phyloP scores from a whole-genome alignment of 2,888 invertebrate genomes.

The Cyrtodaria siliqua region DNA sequence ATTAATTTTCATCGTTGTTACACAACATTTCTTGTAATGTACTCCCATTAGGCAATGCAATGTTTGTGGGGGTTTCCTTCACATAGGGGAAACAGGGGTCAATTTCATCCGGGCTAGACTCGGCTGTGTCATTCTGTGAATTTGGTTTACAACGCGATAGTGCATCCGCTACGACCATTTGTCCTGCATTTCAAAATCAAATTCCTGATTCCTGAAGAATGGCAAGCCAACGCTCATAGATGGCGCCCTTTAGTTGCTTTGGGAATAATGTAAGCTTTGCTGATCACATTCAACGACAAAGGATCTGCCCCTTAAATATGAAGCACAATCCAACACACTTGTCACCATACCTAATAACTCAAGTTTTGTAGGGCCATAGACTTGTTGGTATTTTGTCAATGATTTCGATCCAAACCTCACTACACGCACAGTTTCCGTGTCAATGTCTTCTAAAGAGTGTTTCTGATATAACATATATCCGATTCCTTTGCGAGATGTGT shows the following conservation, averaged over 20 bases:
- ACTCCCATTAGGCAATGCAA: not conserved
- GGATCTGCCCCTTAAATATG: constrained; percentile 42
- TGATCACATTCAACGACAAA: constrained; percentile 58
- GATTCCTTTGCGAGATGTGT: constrained; percentile 49
- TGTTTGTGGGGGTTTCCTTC: constrained; percentile 15
- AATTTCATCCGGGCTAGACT: constrained; percentile 35
- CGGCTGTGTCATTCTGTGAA: not conserved
- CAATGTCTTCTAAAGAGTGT: not conserved
- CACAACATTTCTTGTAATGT: too few relatives aligned
- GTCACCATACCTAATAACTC: constrained; percentile 46
- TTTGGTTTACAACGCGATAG: constrained; percentile 17
- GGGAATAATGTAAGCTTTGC: constrained; percentile 44
- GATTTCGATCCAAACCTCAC: constrained; percentile 48
- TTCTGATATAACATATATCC: constrained; percentile 62
- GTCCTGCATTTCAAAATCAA: constrained; percentile 43
- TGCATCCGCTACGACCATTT: constrained; percentile 34
- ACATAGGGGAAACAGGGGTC: constrained; percentile 42
- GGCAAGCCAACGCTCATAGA: constrained; percentile 32
- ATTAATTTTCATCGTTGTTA: too few relatives aligned
- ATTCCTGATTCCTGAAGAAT: constrained; percentile 46
- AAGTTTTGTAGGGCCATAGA: constrained; percentile 58
- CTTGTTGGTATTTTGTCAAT: constrained; percentile 44
- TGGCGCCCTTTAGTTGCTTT: constrained; percentile 36
- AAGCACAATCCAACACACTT: constrained; percentile 50
- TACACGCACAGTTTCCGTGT: constrained; percentile 18